Base-by-base conservation (phyloP, 2,888 invertebrate species). In the Eulithis testata region DNA sequence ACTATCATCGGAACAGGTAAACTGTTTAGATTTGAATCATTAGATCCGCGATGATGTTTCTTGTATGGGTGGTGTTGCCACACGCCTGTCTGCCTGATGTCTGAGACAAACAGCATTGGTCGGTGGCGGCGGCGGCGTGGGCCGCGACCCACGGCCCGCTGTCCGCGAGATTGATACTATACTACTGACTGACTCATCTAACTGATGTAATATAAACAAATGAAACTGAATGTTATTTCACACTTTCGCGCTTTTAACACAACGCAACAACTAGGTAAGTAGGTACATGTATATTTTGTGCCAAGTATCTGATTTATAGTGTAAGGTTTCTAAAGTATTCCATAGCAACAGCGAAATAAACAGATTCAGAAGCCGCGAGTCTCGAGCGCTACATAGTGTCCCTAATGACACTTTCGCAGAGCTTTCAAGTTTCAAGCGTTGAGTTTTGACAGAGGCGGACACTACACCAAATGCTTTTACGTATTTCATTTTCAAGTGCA, bases 11-110 rank as follows among this genome's bases (percentile, higher is more conserved):
- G 14, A 57, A 40, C 27, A 58, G 37, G 37, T 52, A 60, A 69
- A 43, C 53, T 56, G 27, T 63, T 61, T 65, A 59, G 65, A 66
- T 67, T 59, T 21, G 21, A 21, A 21, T 21, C 21, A 21, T 61
- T 11, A 50, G 21, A 51, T 40, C 4, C 7, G 51, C 43, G 51
- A 59, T 51, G 43, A 40, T 43, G 47, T 49, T 21, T 37, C 1
- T 47, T 40, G 54, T 7, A 3, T 49, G 3, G 40, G 27, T 36
- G 44, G 4, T 7, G 62, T 36, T 51, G 62, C 36, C 37, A n/a
- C 56, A 6, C 43, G 51, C 36, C 56, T 31, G 62, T 63, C 63
- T 53, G 57, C 44, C 7, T 57, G 52, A 52, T 37, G 57, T 52
- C 63, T 52, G 27, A 50, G 52, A 62, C 44, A 57, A 50, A 12